A percentile compares a stretch with the other conserved stretches of the same genome.
Conservation (phyloP, 2,113 vertebrate genomes). For the Pavo muticus region DNA sequence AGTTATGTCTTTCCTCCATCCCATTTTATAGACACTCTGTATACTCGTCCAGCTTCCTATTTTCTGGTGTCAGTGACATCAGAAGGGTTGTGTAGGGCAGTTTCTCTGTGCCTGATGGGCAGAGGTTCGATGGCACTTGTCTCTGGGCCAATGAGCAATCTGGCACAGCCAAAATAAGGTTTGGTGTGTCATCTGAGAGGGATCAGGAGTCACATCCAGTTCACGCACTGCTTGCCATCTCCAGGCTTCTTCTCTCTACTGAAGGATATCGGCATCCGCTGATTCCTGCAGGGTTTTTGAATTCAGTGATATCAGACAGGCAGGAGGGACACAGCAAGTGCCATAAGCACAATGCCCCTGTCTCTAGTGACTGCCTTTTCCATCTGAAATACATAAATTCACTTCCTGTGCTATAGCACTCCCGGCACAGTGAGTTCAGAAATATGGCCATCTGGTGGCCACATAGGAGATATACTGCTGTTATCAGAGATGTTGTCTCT, state of each 20-base stretch:
- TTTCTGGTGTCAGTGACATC: background rate
- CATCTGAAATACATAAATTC: background rate
- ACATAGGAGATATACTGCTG: background rate
- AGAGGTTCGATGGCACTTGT: background rate
- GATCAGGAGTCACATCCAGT: background rate
- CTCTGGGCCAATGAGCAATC: background rate
- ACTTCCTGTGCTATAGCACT: background rate
- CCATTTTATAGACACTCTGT: background rate
- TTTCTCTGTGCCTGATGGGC: background rate
- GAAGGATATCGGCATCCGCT: background rate
- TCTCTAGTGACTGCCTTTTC: background rate
- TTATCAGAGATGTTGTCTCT: background rate
- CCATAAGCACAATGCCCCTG: background rate
- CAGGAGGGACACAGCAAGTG: background rate
- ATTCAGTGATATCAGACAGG: rapidly evolving
- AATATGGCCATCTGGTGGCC: constrained; percentile 56
- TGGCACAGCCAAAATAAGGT: background rate
- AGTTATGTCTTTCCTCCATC: background rate
- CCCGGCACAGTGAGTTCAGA: background rate
- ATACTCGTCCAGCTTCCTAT: rapidly evolving
- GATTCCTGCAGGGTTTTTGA: background rate
- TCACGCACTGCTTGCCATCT: background rate
- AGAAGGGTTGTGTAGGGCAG: rapidly evolving
- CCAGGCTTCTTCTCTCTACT: background rate
- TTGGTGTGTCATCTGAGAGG: background rate